Evolutionary conservation across 2,888 invertebrate species (phyloP), one percentile per base, ranked within the genome.

Genomic region (Drosophila prostipennis): DNA sequence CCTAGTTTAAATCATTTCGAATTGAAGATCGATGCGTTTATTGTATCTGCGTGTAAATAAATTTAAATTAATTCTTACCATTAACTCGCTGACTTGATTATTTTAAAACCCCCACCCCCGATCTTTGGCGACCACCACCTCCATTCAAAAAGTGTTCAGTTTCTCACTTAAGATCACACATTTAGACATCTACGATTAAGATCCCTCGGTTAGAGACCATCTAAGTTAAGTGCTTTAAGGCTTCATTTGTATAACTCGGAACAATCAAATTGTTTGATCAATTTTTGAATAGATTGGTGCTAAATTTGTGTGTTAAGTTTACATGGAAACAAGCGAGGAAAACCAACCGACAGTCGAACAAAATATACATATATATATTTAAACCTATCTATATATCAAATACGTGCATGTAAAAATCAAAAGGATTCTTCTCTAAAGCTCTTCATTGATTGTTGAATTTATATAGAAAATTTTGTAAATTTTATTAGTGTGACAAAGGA

Each of bases 231-330:
- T 88, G 81, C 79, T 64, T 73, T 71, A 70, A 60, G 68, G 69
- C 71, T 88, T 84, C 70, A 72, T 83, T 89, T 89, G 84, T 80
- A 86, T 76, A 86, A 87, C 89, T 87, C 82, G 80, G 87, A 87
- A 89, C 89, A 89, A 87, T 89, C 87, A 89, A 86, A 87, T 87
- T 79, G 85, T 89, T 85, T 89, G 79, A 87, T 90, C 81, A 89
- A 87, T 90, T 85, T 86, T 85, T 89, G 90, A 89, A 90, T 89
- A 83, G 83, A 89, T 89, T 90, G 89, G 89, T 89, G 89, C 89
- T 87, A 87, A 89, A 85, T 70, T 76, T 67, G 74, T 84, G 79
- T 88, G 80, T 87, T 87, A 79, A 78, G 84, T 84, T 85, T 74
- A 84, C 76, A 80, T 72, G 63, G 72, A 74, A 52, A 61, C 68